phyloP scores from a whole-genome alignment of 2,888 invertebrate genomes.

The Liposcelis brunnea region DNA sequence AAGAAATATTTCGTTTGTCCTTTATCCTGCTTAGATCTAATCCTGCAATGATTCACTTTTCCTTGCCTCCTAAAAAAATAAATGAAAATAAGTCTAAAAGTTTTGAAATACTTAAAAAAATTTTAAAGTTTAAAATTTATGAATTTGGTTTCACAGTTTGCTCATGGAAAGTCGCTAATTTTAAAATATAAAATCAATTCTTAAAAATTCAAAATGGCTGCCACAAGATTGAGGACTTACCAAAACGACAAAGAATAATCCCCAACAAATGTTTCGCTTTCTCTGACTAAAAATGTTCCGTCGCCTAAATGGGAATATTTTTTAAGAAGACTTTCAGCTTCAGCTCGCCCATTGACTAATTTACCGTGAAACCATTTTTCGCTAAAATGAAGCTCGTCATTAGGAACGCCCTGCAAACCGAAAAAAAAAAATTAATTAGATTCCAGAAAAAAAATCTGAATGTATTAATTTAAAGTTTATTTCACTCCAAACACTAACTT shows the following conservation, averaged over 20 bases:
- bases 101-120: background rate
- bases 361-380: slow-evolving; percentile 92
- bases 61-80: slow-evolving; percentile 43
- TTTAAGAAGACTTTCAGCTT: slow-evolving; percentile 44
- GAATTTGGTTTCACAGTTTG: background rate
- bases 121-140: background rate
- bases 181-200: slow-evolving; percentile 1
- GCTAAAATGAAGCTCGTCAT: slow-evolving; percentile 77
- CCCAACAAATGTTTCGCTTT: slow-evolving; percentile 90
- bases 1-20: slow-evolving; percentile 81
- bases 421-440: slow-evolving; percentile 11
- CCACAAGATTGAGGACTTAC: slow-evolving; percentile 25
- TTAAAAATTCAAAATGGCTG: background rate
- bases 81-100: slow-evolving; percentile 7
- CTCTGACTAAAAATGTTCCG: slow-evolving; percentile 82
- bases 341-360: slow-evolving; percentile 57
- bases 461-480: background rate
- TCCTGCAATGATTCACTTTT: slow-evolving; percentile 81
- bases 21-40: slow-evolving; percentile 72
- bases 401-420: slow-evolving; percentile 38
- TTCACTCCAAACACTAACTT: slow-evolving; percentile 24
- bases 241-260: slow-evolving; percentile 92
- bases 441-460: background rate
- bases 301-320: slow-evolving; percentile 69
- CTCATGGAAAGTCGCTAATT: background rate